Evolutionary conservation across 2,113 vertebrate genomes (phyloP).

Genomic region (Tretioscincus oriximinensis): DNA sequence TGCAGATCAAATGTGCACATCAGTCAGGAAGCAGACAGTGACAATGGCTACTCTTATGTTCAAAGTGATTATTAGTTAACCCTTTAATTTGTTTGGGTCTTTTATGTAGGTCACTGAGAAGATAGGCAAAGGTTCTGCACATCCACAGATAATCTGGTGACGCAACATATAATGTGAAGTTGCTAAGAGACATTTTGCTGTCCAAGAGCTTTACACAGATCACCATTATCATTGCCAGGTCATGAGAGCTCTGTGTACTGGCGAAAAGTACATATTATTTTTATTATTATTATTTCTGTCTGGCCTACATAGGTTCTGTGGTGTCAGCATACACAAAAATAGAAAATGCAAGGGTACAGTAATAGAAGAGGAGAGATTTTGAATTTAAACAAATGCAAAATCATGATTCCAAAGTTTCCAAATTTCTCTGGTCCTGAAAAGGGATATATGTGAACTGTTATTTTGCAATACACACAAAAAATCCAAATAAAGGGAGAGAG

Average conservation of each 20-base stretch:
- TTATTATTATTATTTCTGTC: background rate
- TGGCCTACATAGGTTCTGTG: constrained; percentile 32
- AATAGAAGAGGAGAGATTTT: background rate
- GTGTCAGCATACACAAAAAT: background rate
- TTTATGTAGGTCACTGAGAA: constrained; percentile 64
- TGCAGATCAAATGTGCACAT: constrained; percentile 58
- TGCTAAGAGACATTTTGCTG: constrained; percentile 16
- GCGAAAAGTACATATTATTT: background rate
- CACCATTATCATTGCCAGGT: accelerated
- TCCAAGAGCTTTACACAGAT: background rate
- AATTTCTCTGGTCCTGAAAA: no score
- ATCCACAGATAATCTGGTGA: constrained; percentile 21
- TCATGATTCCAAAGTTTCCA: background rate
- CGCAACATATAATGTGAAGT: constrained; percentile 21
- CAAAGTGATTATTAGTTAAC: constrained; percentile 58
- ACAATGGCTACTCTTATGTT: constrained; percentile 62
- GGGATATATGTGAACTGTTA: no score
- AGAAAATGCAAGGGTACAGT: constrained; percentile 19
- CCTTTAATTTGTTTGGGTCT: constrained; percentile 67
- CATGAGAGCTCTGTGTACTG: background rate
- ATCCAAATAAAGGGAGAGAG: no score
- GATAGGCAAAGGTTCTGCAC: constrained; percentile 56
- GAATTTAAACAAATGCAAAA: background rate
- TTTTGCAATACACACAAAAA: no score
- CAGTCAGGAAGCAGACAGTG: constrained; percentile 51